A percentile compares a stretch with the other conserved stretches of the same genome.
These are phyloP conservation scores for Cryptus armator DNA, from an alignment of 2,888 invertebrate genomes.

Conservation along the genomic window DNA sequence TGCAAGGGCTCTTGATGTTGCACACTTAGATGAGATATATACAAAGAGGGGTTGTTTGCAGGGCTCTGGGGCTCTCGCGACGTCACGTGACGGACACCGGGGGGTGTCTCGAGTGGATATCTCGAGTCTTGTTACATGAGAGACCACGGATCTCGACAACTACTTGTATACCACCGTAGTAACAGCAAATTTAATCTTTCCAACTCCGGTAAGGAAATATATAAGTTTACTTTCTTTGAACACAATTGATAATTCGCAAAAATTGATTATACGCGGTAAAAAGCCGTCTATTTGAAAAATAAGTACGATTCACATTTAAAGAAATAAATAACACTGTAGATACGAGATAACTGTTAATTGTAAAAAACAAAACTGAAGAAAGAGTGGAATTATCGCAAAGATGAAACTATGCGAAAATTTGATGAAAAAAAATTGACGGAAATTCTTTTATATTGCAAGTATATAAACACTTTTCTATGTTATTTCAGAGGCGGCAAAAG, in stretches of 20 bases:
- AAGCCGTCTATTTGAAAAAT: no score
- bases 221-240: not conserved
- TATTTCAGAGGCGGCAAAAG: slow-evolving; percentile 21
- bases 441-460: not conserved
- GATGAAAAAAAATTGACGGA: no score
- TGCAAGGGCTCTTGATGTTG: slow-evolving; percentile 58
- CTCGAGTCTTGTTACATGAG: slow-evolving; percentile 26
- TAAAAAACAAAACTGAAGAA: not conserved
- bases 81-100: slow-evolving; percentile 9
- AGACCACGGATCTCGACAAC: not conserved
- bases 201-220: slow-evolving; percentile 5
- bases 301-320: no score
- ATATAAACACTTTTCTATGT: not conserved
- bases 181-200: slow-evolving; percentile 49
- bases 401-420: no score
- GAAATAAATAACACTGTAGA: no score
- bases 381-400: no score
- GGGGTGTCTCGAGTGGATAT: slow-evolving; percentile 45
- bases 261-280: no score
- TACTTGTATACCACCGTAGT: not conserved
- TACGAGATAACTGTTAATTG: no score
- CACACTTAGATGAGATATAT: slow-evolving; percentile 58
- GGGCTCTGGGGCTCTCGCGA: not conserved
- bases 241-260: no score
- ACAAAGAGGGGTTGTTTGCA: slow-evolving; percentile 46